Percentiles rank a stretch among this genome's conserved stretches.
These are phyloP conservation scores for Mythimna loreyi DNA, from an alignment of 2,888 invertebrate species.

Conservation along the genomic window DNA sequence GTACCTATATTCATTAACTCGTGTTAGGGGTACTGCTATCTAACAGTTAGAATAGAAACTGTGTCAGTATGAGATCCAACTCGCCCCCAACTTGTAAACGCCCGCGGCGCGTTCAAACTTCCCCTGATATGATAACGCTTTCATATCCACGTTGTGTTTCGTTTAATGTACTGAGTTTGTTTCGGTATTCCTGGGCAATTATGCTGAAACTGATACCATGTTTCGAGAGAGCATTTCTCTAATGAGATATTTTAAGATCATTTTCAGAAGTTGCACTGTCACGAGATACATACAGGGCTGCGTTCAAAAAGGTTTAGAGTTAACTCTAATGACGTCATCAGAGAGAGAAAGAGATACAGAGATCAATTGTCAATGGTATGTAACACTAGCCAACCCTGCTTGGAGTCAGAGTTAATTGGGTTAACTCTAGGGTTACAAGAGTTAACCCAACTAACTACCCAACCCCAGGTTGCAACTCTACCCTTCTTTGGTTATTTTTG, in stretches of 20 bases:
- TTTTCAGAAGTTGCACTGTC: conserved; percentile 15
- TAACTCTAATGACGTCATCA: too few relatives aligned
- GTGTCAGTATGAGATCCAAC: conserved; percentile 76
- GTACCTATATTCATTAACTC: conserved; percentile 57
- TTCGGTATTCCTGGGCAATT: conserved; percentile 56
- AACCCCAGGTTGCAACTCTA: too few relatives aligned
- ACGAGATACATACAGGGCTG: too few relatives aligned
- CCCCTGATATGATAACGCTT: conserved; percentile 75
- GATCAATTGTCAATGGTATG: too few relatives aligned
- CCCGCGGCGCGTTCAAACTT: conserved; percentile 69
- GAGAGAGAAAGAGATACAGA: too few relatives aligned
- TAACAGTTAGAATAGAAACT: conserved; percentile 73
- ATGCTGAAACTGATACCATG: conserved; percentile 37
- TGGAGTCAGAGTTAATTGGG: too few relatives aligned
- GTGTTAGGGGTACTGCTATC: conserved; percentile 51
- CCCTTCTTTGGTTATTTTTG: too few relatives aligned
- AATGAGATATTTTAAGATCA: conserved; percentile 17
- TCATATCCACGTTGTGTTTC: conserved; percentile 68
- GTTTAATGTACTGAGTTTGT: conserved; percentile 72
- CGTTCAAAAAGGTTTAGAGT: too few relatives aligned
- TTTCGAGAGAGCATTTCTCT: background rate
- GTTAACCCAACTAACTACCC: too few relatives aligned
- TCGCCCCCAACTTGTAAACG: conserved; percentile 73
- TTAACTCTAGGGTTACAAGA: too few relatives aligned
- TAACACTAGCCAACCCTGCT: too few relatives aligned